phyloP scores from a whole-genome alignment of 2,113 vertebrate species.

The Isurus oxyrinchus region DNA sequence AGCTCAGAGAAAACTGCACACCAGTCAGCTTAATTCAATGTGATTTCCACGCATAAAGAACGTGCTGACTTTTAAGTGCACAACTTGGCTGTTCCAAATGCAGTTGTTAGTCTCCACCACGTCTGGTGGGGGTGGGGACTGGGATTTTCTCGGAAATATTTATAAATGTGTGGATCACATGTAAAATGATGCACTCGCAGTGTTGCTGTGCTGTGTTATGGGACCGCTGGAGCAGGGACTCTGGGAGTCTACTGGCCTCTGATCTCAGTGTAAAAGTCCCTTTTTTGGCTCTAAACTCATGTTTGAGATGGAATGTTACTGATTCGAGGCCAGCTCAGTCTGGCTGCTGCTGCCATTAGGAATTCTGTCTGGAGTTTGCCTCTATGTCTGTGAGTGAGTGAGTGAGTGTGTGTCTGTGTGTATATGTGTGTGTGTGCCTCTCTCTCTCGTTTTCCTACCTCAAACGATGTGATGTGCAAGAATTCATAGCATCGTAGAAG shows the following conservation, averaged over 20 bases:
- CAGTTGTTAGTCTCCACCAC: neutral
- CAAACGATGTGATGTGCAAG: neutral
- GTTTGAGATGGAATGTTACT: neutral
- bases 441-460: neutral
- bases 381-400: neutral
- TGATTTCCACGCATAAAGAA: neutral
- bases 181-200: neutral
- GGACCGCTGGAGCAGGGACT: neutral
- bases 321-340: neutral
- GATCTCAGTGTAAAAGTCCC: neutral
- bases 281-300: neutral
- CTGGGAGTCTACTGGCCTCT: neutral
- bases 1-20: neutral
- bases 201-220: neutral
- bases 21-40: neutral
- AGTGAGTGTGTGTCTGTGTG: neutral
- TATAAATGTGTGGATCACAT: neutral
- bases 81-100: neutral
- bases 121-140: neutral
- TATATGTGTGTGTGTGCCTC: neutral
- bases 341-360: neutral
- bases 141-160: neutral
- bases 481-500: neutral
- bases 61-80: neutral
- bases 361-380: neutral